Base-by-base conservation (phyloP, 2,113 vertebrate species). In the Notothenia coriiceps region DNA sequence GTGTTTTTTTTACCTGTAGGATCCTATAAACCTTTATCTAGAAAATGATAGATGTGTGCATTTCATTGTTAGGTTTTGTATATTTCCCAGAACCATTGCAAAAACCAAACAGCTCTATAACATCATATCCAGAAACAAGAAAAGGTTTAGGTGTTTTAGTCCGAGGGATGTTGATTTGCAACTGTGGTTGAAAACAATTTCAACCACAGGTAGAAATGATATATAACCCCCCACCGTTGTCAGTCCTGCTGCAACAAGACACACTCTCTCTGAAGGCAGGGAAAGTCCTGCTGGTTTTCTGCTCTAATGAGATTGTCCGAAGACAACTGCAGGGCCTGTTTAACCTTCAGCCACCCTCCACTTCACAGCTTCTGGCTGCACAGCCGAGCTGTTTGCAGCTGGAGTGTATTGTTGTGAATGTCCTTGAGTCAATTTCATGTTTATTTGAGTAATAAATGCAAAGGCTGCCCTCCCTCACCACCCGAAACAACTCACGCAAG, bases 321-420 rank as follows among this genome's bases (percentile, higher is more conserved):
- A 56, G 51, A 44, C 35, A 57, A 29, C 15, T 7, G 14, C 7
- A 59, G 6, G 52, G n/a, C 25, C 56, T 14, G 72, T 55, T 65
- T 47, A 46, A 75, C 61, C 61, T 56, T 65, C 22, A 65, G 61
- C 40, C 72, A 18, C 46, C 61, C 72, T 74, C 4, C 49, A 44
- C n/a, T 22, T 55, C 51, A 44, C 51, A 69, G 51, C 29, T 54
- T 57, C 12, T 29, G 55, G 55, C 55, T 57, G 22, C 55, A 57
- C 12, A 29, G 25, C 22, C 12, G 33, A 17, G 64, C 49, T 43
- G 33, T 62, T 35, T 64, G 61, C 40, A 43, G 56, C 33, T 43
- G 35, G 2, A 9, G 15, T 73, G 10, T 63, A n/a, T 44, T 46
- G 50, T 5, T 74, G 49, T 54, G 33, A 17, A n/a, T 46, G 22